Conservation (phyloP, 2,113 vertebrate genomes). For the Corydoras sp. region DNA sequence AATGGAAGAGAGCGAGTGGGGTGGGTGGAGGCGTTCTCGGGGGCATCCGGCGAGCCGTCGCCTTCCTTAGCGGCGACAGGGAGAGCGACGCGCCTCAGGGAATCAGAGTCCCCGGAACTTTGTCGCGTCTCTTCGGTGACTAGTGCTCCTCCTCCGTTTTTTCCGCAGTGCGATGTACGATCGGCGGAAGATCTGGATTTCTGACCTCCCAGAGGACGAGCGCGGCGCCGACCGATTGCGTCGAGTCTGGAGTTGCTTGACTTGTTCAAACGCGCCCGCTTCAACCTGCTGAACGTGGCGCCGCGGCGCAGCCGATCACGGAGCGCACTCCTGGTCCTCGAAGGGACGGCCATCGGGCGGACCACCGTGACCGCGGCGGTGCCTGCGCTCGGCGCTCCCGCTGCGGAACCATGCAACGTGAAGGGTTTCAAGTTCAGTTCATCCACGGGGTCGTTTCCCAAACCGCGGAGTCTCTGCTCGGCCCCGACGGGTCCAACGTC, state of each 20-base stretch:
- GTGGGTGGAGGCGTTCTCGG: constrained; percentile 28
- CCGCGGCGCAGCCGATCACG: background rate
- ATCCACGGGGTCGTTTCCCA: background rate
- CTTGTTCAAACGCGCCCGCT: constrained; percentile 20
- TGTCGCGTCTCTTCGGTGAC: constrained; percentile 9
- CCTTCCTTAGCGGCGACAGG: constrained; percentile 31
- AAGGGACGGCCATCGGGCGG: constrained; percentile 43
- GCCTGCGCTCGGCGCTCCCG: constrained; percentile 17
- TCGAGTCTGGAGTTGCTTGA: background rate
- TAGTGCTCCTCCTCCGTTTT: background rate
- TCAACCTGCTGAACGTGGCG: constrained; percentile 7
- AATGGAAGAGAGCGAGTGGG: constrained; percentile 38
- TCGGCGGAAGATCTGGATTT: background rate
- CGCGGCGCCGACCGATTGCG: constrained; percentile 1
- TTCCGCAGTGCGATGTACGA: constrained; percentile 3
- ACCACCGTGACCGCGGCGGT: constrained; percentile 36
- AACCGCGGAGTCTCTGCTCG: too few species aligned
- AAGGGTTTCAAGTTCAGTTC: constrained; percentile 52
- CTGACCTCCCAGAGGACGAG: background rate
- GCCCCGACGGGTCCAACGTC: too few species aligned
- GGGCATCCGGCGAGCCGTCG: constrained; percentile 23
- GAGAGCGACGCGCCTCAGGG: constrained; percentile 16
- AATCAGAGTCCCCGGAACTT: constrained; percentile 21
- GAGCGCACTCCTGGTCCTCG: constrained; percentile 49
- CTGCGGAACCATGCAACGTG: constrained; percentile 28